Evolutionary conservation across 2,888 invertebrate species (phyloP).

Genomic region (Tricholauxania praeusta): DNA sequence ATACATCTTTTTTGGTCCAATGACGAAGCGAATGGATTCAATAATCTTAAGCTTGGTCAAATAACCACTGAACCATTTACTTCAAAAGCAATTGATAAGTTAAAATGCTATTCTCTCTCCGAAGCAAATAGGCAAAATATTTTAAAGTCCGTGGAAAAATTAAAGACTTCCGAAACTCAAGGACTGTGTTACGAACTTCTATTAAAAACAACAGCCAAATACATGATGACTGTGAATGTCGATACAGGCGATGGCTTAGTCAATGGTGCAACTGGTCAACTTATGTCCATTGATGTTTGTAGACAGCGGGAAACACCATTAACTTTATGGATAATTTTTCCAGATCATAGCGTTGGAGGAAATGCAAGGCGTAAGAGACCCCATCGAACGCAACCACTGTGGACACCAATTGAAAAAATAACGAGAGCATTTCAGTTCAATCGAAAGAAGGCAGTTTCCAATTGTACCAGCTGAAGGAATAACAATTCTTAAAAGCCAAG

Average conservation of each 20-base stretch:
- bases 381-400: conserved; percentile 20
- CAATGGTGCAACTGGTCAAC: conserved; percentile 21
- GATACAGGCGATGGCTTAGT: conserved; percentile 16
- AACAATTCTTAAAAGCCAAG: conserved; percentile 41
- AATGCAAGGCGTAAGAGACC: too few species aligned
- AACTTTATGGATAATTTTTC: too few species aligned
- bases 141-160: conserved; percentile 14
- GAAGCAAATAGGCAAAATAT: background rate
- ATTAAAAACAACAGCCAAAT: conserved; percentile 42
- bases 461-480: conserved; percentile 33
- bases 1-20: conserved; percentile 6
- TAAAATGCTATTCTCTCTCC: conserved; percentile 8
- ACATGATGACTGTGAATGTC: conserved; percentile 38
- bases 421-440: conserved; percentile 13
- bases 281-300: conserved; percentile 5
- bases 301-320: background rate
- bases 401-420: conserved; percentile 36
- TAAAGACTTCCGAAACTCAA: conserved; percentile 22
- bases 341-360: too few species aligned
- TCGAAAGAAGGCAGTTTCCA: conserved; percentile 33
- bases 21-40: conserved; percentile 10
- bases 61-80: conserved; percentile 30
- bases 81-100: conserved; percentile 7
- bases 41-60: conserved; percentile 19
- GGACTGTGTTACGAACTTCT: conserved; percentile 37